A percentile compares a stretch with the other conserved stretches of the same genome.
phyloP scores from a whole-genome alignment of 2,888 invertebrate genomes.

The Dusona sp. region DNA sequence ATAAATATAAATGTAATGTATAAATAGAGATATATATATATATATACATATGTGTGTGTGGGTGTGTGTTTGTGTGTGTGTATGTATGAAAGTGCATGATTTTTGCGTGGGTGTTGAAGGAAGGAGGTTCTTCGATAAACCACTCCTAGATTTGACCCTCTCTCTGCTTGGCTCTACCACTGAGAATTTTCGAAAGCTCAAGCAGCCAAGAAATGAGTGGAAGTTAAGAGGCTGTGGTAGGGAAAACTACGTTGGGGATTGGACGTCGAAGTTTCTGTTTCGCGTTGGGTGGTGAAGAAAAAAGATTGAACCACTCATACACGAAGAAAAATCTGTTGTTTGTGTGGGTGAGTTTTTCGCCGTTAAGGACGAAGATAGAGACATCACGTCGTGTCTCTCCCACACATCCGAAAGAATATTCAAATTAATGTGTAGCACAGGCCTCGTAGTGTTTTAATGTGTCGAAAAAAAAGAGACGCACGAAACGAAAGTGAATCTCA shows the following conservation, averaged over 20 bases:
- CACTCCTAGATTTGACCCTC: conserved; percentile 76
- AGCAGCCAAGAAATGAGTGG: conserved; percentile 23
- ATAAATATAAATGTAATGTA: background rate
- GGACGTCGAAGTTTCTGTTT: conserved; percentile 21
- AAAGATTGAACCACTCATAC: background rate
- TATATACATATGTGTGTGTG: too few species aligned
- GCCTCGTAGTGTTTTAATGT: background rate
- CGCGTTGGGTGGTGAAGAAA: conserved; percentile 22
- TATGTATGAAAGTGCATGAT: background rate
- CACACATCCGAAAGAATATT: background rate
- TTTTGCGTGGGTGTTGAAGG: conserved; percentile 79
- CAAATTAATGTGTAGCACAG: conserved; percentile 3
- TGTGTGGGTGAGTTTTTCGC: background rate
- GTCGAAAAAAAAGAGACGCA: conserved; percentile 34
- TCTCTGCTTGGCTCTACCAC: conserved; percentile 57
- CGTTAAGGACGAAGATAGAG: conserved; percentile 56
- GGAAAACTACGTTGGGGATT: conserved; percentile 61
- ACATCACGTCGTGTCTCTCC: conserved; percentile 29
- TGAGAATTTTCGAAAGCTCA: conserved; percentile 52
- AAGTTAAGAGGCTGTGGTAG: conserved; percentile 55
- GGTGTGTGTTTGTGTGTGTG: background rate
- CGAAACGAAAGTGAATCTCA: conserved; percentile 33
- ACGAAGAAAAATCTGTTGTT: conserved; percentile 24
- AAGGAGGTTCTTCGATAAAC: conserved; percentile 79
- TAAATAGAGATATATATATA: background rate